Evolutionary conservation across 2,888 invertebrate genomes (phyloP).

Genomic region (Drosophila gaucha): DNA sequence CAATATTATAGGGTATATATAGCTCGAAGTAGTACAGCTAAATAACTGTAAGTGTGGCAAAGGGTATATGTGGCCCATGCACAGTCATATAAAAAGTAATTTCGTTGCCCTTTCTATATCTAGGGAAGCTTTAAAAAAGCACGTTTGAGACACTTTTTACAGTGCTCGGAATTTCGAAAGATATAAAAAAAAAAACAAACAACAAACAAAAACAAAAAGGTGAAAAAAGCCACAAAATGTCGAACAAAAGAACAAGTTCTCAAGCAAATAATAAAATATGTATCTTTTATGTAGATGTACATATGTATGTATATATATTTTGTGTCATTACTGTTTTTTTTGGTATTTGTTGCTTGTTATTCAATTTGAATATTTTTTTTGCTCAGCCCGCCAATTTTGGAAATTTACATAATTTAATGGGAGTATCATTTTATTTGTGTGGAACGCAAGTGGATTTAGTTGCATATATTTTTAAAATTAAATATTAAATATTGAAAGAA

Average conservation of each 20-base stretch:
- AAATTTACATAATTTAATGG: constrained; percentile 68
- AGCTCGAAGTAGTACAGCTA: background rate
- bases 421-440: constrained; percentile 21
- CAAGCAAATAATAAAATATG: constrained; percentile 66
- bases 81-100: constrained; percentile 15
- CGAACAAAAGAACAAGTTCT: constrained; percentile 71
- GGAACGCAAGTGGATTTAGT: constrained; percentile 36
- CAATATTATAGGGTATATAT: background rate
- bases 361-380: constrained; percentile 37
- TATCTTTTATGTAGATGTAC: constrained; percentile 23
- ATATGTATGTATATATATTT: background rate
- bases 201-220: constrained; percentile 14
- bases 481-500: background rate
- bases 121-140: constrained; percentile 13
- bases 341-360: constrained; percentile 45
- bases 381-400: constrained; percentile 27
- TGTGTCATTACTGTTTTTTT: constrained; percentile 19
- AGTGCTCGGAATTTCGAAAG: constrained; percentile 17
- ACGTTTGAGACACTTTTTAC: constrained; percentile 31
- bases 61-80: constrained; percentile 11
- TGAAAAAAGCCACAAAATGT: constrained; percentile 44
- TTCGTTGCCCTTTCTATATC: constrained; percentile 12
- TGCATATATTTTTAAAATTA: no score
- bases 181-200: background rate
- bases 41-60: constrained; percentile 5